These are phyloP conservation scores for Rhagoletis zephyria DNA, from an alignment of 1,140 invertebrate species.

Conservation along the genomic window DNA sequence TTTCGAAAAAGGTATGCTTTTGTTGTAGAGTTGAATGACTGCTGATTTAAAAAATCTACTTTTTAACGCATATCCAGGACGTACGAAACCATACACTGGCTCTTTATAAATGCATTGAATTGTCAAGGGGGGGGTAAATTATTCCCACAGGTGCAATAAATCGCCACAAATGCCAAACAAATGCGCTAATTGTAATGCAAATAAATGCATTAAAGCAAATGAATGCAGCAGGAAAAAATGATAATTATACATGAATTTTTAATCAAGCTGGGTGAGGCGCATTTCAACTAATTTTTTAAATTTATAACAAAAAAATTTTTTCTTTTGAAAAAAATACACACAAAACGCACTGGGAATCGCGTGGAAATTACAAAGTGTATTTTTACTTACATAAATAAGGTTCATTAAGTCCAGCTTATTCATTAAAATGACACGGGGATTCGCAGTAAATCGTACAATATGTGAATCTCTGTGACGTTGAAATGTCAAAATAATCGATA, in stretches of 20 bases:
- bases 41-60: background rate
- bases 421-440: no score
- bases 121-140: slow-evolving; percentile 10
- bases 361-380: no score
- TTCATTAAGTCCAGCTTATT: background rate
- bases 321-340: background rate
- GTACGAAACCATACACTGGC: background rate
- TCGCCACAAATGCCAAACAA: slow-evolving; percentile 47
- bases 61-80: background rate
- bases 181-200: slow-evolving; percentile 51
- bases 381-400: background rate
- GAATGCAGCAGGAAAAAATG: slow-evolving; percentile 1
- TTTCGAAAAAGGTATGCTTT: background rate
- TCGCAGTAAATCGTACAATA: no score
- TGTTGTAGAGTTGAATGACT: slow-evolving; percentile 35
- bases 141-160: slow-evolving; percentile 35
- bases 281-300: background rate
- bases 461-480: no score
- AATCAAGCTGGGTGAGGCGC: background rate
- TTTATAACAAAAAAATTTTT: background rate
- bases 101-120: slow-evolving; percentile 20
- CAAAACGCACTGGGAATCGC: background rate
- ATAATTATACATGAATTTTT: background rate
- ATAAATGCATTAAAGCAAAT: slow-evolving; percentile 39
- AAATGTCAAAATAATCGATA: no score